A percentile compares a stretch with the other conserved stretches of the same genome.
Evolutionary conservation across 2,888 invertebrate species (phyloP).

Genomic region (Lysandra coridon): DNA sequence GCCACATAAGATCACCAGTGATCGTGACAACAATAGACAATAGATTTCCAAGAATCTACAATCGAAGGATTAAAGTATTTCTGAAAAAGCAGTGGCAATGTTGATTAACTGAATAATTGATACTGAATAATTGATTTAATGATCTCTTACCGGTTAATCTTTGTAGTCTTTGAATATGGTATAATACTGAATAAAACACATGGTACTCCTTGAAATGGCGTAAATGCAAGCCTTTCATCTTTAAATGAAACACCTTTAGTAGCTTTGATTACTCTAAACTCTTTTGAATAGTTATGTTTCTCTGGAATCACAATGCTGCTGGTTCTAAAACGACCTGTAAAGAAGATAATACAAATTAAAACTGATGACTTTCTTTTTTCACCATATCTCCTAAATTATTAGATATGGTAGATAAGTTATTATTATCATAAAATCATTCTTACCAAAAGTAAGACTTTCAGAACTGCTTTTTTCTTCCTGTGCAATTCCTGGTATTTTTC

Average conservation of each 20-base stretch:
- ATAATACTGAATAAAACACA: slow-evolving; percentile 93
- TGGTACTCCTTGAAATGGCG: slow-evolving; percentile 88
- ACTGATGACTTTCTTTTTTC: background rate
- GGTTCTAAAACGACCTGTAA: slow-evolving; percentile 74
- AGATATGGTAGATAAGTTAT: background rate
- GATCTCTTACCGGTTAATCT: slow-evolving; percentile 79
- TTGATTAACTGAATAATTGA: background rate
- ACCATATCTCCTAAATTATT: background rate
- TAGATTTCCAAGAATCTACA: too few species aligned
- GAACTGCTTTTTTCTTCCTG: slow-evolving; percentile 87
- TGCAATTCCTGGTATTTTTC: slow-evolving; percentile 77
- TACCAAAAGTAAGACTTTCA: slow-evolving; percentile 87
- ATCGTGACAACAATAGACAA: too few species aligned
- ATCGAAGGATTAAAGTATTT: too few species aligned
- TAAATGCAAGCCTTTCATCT: slow-evolving; percentile 91
- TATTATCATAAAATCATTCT: slow-evolving; percentile 36
- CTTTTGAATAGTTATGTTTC: slow-evolving; percentile 76
- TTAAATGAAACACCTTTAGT: slow-evolving; percentile 84
- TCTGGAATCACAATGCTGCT: slow-evolving; percentile 79
- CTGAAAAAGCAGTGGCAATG: background rate
- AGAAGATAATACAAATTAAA: slow-evolving; percentile 32
- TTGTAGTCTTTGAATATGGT: slow-evolving; percentile 87
- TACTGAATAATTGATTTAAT: background rate
- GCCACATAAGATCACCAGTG: too few species aligned
- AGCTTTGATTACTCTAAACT: slow-evolving; percentile 81